These are phyloP conservation scores for Sebastes schlegelii DNA, from an alignment of 2,113 vertebrate species.

Conservation along the genomic window DNA sequence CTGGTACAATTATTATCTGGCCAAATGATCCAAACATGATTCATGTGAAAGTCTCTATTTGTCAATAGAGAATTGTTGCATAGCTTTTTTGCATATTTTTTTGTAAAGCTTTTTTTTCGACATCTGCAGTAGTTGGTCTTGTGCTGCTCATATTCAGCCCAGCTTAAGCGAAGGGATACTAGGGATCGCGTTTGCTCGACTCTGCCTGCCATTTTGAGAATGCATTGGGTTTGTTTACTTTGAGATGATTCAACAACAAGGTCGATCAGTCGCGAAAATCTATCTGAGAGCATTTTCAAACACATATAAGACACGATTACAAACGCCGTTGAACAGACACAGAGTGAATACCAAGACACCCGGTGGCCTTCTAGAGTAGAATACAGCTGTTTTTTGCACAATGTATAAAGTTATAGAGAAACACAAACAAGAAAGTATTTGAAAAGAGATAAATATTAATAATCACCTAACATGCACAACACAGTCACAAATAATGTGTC, in stretches of 20 bases:
- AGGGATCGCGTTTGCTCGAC: conserved; percentile 17
- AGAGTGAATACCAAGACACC: conserved; percentile 65
- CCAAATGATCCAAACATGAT: background rate
- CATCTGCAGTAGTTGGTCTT: background rate
- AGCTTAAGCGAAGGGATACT: background rate
- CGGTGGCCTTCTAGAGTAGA: conserved; percentile 79
- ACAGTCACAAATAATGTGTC: conserved; percentile 42
- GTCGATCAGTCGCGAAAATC: conserved; percentile 24
- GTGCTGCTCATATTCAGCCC: conserved; percentile 20
- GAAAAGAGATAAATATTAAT: conserved; percentile 51
- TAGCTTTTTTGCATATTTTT: conserved; percentile 17
- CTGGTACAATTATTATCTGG: conserved; percentile 1
- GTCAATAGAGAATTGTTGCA: background rate
- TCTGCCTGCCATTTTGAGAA: conserved; percentile 33
- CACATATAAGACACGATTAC: conserved; percentile 11
- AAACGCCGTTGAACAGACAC: conserved; percentile 34
- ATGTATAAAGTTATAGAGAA: conserved; percentile 66
- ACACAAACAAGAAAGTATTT: conserved; percentile 66
- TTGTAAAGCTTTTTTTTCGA: conserved; percentile 14
- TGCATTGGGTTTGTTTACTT: conserved; percentile 26
- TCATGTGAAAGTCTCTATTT: background rate
- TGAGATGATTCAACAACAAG: conserved; percentile 17
- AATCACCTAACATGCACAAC: conserved; percentile 56
- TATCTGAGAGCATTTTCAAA: conserved; percentile 28
- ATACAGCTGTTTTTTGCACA: conserved; percentile 79